Percentiles rank a stretch among this genome's conserved stretches.
Conservation (phyloP, 2,888 invertebrate genomes). For the Drosophila mimica region DNA sequence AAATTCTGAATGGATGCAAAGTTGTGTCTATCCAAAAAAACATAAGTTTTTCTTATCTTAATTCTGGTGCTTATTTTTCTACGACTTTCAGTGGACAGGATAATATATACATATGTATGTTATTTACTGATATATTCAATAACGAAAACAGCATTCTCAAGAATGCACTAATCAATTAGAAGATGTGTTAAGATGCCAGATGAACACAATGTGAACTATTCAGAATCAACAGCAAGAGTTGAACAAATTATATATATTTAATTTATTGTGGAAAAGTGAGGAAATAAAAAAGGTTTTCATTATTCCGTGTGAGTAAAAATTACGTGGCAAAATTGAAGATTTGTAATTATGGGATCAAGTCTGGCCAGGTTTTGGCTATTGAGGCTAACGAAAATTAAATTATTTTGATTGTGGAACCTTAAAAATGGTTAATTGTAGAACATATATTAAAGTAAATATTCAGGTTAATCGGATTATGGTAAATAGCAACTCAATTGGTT, state of each 20-base stretch:
- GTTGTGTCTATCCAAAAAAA: neutral
- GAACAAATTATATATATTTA: neutral
- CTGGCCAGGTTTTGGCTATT: neutral
- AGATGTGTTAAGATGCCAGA: neutral
- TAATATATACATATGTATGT: neutral
- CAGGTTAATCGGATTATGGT: neutral
- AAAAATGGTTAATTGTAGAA: no score
- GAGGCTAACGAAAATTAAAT: no score
- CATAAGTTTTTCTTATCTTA: neutral
- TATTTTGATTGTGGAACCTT: no score
- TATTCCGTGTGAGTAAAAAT: neutral
- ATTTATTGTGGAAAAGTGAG: neutral
- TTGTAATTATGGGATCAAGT: neutral
- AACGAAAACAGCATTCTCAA: neutral
- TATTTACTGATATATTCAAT: neutral
- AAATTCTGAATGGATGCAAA: neutral
- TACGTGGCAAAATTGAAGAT: neutral
- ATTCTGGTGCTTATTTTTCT: no score
- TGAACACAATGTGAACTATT: neutral
- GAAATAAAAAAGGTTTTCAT: neutral
- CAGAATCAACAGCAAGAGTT: neutral
- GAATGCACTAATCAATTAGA: neutral
- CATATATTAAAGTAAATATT: no score
- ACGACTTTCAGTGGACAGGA: neutral
- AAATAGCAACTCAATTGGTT: neutral